A percentile compares a stretch with the other conserved stretches of the same genome.
Evolutionary conservation across 2,888 invertebrate genomes (phyloP).

Genomic region (Zygaena filipendulae): DNA sequence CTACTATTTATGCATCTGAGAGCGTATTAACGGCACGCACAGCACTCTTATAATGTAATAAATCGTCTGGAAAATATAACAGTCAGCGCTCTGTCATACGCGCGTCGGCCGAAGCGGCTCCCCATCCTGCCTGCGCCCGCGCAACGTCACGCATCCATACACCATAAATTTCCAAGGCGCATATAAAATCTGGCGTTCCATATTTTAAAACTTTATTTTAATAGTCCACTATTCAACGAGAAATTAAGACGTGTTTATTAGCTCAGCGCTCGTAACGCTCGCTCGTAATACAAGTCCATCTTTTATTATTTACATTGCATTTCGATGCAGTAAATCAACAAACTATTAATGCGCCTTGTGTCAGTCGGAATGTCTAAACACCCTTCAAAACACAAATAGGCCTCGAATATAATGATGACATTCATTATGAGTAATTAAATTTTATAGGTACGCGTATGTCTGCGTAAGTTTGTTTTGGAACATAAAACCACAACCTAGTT

Average conservation of each 20-base stretch:
- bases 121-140: slow-evolving; percentile 18
- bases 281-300: slow-evolving; percentile 54
- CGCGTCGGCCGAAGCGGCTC: slow-evolving; percentile 27
- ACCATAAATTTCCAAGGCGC: slow-evolving; percentile 54
- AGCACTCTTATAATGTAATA: slow-evolving; percentile 63
- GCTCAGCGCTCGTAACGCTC: slow-evolving; percentile 51
- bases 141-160: slow-evolving; percentile 37
- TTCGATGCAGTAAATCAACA: slow-evolving; percentile 38
- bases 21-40: slow-evolving; percentile 56
- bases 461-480: no score
- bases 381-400: no score
- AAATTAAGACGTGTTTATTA: slow-evolving; percentile 66
- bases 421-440: no score
- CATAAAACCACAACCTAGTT: no score
- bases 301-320: slow-evolving; percentile 45
- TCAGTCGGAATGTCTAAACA: slow-evolving; percentile 24
- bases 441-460: no score
- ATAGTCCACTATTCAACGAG: slow-evolving; percentile 61
- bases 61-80: slow-evolving; percentile 68
- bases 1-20: slow-evolving; percentile 62
- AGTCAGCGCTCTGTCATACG: slow-evolving; percentile 61
- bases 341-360: background rate
- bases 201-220: slow-evolving; percentile 65
- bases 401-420: no score
- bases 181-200: slow-evolving; percentile 62